Evolutionary conservation across 1,140 invertebrate species (phyloP), one percentile per base, ranked within the genome.

Genomic region (Drosophila erecta): DNA sequence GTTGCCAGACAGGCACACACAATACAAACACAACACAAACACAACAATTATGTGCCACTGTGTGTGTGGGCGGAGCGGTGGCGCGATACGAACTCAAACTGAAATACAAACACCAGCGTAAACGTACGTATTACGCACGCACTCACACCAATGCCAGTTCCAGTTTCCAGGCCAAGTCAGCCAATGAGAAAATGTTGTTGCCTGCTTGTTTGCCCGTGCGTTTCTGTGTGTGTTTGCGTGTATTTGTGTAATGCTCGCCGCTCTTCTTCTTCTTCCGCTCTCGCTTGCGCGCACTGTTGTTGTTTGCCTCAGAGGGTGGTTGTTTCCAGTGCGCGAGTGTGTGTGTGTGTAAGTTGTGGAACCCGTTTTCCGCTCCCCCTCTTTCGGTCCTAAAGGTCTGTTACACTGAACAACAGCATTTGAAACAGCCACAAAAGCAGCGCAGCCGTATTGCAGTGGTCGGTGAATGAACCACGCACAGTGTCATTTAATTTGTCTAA

Each of bases 101-200:
- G 73, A 76, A 66, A 60, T 64, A 58, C 54, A 49, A 67, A 67
- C 62, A 65, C 78, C 64, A 67, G 44, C 55, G 54, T 46, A 62
- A 51, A 46, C 60, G 10, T 14, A 38, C 37, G 37, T 38, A 38
- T 38, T 38, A 38, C 37, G 37, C 37, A 38, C 37, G 37, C 11
- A 84, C 44, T 22, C 44, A 56, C 70, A 56, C 53, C 20, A 54
- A 35, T 41, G 46, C 46, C 71, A 84, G 40, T 86, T 86, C 81
- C 83, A 86, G 83, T 86, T 86, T 87, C 81, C 83, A 86, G 81
- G 64, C 56, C 46, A 55, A 81, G 89, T 90, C 90, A 91, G 85
- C 90, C 90, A 91, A 91, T 91, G 90, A 90, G 79, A 76, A 75
- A 66, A 84, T 87, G 83, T 87, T 87, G 81, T 87, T 87, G 81